phyloP scores from a whole-genome alignment of 2,888 invertebrate species.

The Camptogramma bilineatum region DNA sequence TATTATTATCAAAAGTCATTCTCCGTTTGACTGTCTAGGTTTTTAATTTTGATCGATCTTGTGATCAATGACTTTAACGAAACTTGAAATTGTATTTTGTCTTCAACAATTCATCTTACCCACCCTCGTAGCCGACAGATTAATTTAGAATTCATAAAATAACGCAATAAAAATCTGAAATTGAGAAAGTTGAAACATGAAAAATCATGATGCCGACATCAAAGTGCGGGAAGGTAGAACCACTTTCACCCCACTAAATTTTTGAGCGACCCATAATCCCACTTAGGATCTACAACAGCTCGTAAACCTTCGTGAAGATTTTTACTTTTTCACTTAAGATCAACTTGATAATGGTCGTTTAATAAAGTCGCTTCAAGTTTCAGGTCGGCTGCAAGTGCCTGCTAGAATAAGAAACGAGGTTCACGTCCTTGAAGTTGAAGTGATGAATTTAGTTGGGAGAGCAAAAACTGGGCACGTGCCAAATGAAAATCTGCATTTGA shows the following conservation, averaged over 20 bases:
- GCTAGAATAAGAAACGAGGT: constrained; percentile 53
- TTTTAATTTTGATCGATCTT: neutral
- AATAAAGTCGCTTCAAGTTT: constrained; percentile 64
- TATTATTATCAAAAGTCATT: too few relatives aligned
- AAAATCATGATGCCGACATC: neutral
- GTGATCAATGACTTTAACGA: neutral
- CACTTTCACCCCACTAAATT: constrained; percentile 23
- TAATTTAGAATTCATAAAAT: neutral
- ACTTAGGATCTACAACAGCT: constrained; percentile 38
- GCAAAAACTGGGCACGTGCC: neutral
- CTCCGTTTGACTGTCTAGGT: too few relatives aligned
- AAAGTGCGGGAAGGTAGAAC: constrained; percentile 8
- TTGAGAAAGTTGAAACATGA: neutral
- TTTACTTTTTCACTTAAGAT: constrained; percentile 47
- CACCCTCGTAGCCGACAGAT: neutral
- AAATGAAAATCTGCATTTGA: neutral
- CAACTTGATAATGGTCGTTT: constrained; percentile 50
- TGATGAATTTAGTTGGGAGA: neutral
- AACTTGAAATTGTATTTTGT: neutral
- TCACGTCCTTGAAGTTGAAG: neutral
- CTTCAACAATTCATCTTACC: neutral
- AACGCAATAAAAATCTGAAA: neutral
- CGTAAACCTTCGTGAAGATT: constrained; percentile 41
- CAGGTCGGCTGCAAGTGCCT: constrained; percentile 54
- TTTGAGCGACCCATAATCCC: constrained; percentile 34